Evolutionary conservation across 2,888 invertebrate genomes (phyloP).

Genomic region (Liodrosophila aerea): DNA sequence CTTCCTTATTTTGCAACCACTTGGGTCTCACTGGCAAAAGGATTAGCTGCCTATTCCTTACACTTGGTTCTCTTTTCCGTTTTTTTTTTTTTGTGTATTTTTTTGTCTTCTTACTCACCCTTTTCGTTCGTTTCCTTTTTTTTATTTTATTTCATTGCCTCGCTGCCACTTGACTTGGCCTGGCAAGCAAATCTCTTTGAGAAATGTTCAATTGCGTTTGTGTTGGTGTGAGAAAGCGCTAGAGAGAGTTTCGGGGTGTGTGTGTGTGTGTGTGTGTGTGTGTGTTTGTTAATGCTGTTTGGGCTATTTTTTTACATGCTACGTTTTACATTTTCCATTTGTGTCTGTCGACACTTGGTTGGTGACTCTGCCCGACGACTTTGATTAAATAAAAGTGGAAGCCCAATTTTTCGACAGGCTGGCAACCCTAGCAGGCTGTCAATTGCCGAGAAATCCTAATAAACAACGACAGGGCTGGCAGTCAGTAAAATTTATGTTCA

Average conservation of each 20-base stretch:
- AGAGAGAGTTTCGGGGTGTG: too few species aligned
- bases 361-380: conserved; percentile 8
- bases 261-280: conserved; percentile 3
- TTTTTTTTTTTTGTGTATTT: too few species aligned
- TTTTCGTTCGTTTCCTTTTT: too few species aligned
- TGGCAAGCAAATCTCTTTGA: conserved; percentile 18
- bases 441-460: neutral
- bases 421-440: neutral
- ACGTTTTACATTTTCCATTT: conserved; percentile 7
- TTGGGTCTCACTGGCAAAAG: conserved; percentile 28
- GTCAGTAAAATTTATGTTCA: too few species aligned
- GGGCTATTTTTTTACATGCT: neutral
- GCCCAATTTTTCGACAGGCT: too few species aligned
- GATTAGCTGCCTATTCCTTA: conserved; percentile 37
- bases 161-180: conserved; percentile 31
- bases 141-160: conserved; percentile 36
- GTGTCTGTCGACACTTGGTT: conserved; percentile 19
- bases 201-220: conserved; percentile 6
- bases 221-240: conserved; percentile 4
- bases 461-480: too few species aligned
- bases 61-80: too few species aligned
- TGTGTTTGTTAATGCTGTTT: too few species aligned
- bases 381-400: conserved; percentile 46
- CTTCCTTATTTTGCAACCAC: conserved; percentile 22
- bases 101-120: too few species aligned